These are phyloP conservation scores for Aethina tumida DNA, from an alignment of 1,140 invertebrate species.

Conservation along the genomic window DNA sequence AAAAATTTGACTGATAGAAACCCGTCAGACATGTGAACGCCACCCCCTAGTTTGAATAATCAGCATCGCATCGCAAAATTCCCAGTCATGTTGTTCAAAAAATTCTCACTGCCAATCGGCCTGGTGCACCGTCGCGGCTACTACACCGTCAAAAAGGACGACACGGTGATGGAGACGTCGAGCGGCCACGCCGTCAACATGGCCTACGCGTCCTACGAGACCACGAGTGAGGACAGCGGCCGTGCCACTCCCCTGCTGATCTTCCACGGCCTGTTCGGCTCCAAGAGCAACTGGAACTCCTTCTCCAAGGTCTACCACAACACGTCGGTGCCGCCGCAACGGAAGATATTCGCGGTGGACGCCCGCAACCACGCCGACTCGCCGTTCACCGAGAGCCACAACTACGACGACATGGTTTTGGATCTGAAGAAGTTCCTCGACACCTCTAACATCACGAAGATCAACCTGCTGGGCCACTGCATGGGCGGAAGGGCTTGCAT, in stretches of 20 bases:
- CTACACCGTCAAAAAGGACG: no score
- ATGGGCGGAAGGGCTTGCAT: constrained; percentile 84
- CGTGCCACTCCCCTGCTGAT: constrained; percentile 56
- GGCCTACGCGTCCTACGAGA: constrained; percentile 47
- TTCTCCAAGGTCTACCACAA: constrained; percentile 63
- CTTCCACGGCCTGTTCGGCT: constrained; percentile 78
- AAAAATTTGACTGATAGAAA: no score
- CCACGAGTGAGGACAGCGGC: constrained; percentile 29
- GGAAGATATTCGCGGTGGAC: constrained; percentile 70
- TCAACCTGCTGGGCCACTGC: constrained; percentile 73
- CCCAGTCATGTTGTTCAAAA: no score
- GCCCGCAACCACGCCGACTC: constrained; percentile 88
- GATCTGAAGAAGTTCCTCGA: constrained; percentile 61
- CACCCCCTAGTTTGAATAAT: no score
- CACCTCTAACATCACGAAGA: constrained; percentile 48
- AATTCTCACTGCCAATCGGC: no score
- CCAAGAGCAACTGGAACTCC: constrained; percentile 75
- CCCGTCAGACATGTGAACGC: no score
- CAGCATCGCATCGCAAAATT: no score
- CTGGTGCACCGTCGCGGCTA: no score
- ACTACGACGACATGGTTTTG: constrained; percentile 58
- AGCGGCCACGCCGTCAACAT: constrained; percentile 50
- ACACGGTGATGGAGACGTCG: no score
- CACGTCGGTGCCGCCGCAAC: constrained; percentile 41
- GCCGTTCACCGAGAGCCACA: constrained; percentile 60